Percentiles rank a stretch among this genome's conserved stretches.
These are phyloP conservation scores for Tribolium madens DNA, from an alignment of 1,140 invertebrate species.

Conservation along the genomic window DNA sequence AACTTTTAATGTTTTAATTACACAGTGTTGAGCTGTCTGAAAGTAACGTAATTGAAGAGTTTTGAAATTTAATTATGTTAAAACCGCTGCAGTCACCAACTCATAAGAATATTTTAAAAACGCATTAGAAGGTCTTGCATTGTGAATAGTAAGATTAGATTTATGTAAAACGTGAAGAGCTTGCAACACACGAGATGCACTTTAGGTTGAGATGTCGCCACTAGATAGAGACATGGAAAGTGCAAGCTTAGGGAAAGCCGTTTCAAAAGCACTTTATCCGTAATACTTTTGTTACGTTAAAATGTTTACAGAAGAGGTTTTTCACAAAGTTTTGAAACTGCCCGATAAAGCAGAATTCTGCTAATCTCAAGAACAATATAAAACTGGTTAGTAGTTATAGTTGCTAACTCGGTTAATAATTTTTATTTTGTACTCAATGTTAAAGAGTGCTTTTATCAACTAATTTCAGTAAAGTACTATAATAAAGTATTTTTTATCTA, in stretches of 20 bases:
- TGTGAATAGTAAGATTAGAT: constrained; percentile 30
- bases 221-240: constrained; percentile 35
- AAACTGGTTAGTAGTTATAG: not conserved
- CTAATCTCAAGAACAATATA: not conserved
- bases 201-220: constrained; percentile 33
- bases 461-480: too few relatives aligned
- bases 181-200: constrained; percentile 30
- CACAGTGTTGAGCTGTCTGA: not conserved
- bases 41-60: not conserved
- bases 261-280: constrained; percentile 27
- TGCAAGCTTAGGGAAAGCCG: constrained; percentile 27
- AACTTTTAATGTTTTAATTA: constrained; percentile 1
- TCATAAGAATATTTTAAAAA: not conserved
- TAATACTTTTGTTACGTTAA: constrained; percentile 35
- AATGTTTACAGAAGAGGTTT: constrained; percentile 25
- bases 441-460: not conserved
- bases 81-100: not conserved
- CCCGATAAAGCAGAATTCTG: not conserved
- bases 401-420: not conserved
- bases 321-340: not conserved
- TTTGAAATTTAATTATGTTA: not conserved
- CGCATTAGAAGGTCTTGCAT: not conserved
- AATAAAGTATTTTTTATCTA: too few relatives aligned
- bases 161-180: constrained; percentile 37
- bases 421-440: too few relatives aligned